Conservation (phyloP, 2,113 vertebrate genomes). For the Mustela nigripes region DNA sequence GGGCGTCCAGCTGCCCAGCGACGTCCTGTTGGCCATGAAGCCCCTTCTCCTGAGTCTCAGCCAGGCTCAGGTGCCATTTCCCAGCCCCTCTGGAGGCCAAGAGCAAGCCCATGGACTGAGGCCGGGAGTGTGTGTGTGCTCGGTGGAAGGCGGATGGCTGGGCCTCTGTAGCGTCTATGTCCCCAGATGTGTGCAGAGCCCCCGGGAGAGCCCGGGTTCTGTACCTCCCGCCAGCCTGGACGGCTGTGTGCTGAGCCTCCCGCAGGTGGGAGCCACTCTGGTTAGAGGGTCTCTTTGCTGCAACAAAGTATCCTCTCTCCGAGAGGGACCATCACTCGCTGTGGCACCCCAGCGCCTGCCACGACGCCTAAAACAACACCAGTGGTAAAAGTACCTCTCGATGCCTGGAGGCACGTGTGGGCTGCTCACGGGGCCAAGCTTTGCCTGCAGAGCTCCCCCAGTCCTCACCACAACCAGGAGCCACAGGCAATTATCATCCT, state of each 20-base stretch:
- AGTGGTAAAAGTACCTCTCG: accelerated
- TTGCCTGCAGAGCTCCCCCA: not conserved
- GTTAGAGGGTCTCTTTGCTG: no score
- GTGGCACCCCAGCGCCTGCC: not conserved
- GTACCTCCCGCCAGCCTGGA: not conserved
- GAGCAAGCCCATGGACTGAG: accelerated
- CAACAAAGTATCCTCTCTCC: not conserved
- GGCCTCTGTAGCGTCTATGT: not conserved
- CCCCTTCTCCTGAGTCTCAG: not conserved
- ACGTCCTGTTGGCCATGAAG: not conserved
- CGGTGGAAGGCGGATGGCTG: not conserved
- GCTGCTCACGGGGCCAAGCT: not conserved
- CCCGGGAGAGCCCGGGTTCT: not conserved
- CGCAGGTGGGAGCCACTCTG: not conserved
- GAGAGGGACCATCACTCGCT: accelerated
- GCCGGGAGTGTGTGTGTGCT: not conserved
- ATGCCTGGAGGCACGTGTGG: accelerated
- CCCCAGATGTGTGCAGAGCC: not conserved
- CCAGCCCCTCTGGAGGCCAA: not conserved
- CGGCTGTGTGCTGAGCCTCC: not conserved
- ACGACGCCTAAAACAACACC: accelerated
- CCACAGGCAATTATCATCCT: accelerated
- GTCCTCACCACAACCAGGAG: not conserved
- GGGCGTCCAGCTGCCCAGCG: accelerated
- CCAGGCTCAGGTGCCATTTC: not conserved